Conservation (phyloP, 2,797 vertebrate genomes). For the Enteromius paludinosus region DNA sequence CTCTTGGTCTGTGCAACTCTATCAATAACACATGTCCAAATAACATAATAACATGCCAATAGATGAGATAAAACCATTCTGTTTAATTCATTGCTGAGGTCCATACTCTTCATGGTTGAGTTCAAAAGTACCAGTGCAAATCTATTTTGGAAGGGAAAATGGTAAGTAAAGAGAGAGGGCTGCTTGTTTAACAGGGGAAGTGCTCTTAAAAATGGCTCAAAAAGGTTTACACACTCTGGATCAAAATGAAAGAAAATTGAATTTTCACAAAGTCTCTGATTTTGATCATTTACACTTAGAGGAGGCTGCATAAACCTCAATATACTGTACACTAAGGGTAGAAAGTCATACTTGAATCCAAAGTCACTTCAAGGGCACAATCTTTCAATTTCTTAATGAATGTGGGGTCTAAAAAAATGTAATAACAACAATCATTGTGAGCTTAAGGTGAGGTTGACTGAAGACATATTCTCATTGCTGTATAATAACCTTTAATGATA, state of each 20-base stretch:
- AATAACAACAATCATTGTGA: conserved; percentile 5
- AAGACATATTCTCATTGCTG: neutral
- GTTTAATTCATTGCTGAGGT: neutral
- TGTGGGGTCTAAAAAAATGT: neutral
- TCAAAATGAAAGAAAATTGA: conserved; percentile 6
- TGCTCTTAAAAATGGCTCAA: neutral
- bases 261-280: neutral
- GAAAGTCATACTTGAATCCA: neutral
- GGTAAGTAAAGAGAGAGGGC: neutral
- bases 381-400: neutral
- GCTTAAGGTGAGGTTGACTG: neutral
- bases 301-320: neutral
- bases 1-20: neutral
- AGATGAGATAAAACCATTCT: neutral
- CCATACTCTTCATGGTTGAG: neutral
- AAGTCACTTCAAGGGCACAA: conserved; percentile 3
- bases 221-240: neutral
- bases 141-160: neutral
- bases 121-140: neutral
- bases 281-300: neutral
- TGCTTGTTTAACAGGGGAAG: conserved; percentile 9
- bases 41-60: neutral
- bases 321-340: neutral
- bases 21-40: neutral
- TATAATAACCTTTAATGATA: conserved; percentile 1